phyloP scores from a whole-genome alignment of 2,888 invertebrate genomes.

The Endotricha flammealis region DNA sequence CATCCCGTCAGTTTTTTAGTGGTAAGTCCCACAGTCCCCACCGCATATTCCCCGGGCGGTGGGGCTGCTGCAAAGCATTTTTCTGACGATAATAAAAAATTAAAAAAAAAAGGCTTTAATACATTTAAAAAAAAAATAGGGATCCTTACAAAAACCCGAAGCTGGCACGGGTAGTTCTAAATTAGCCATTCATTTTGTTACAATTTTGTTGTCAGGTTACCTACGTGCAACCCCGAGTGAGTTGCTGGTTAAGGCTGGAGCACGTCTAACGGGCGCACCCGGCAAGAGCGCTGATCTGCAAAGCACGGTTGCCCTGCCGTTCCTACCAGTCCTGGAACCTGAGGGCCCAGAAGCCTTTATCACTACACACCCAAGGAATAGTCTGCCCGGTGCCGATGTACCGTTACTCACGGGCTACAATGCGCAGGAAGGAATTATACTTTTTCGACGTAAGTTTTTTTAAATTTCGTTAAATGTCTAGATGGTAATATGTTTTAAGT shows the following conservation, averaged over 20 bases:
- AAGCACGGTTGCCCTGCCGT: conserved; percentile 79
- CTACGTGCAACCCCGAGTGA: conserved; percentile 79
- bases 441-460: conserved; percentile 73
- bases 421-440: conserved; percentile 81
- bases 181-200: too few species aligned
- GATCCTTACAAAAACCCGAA: too few species aligned
- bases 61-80: too few species aligned
- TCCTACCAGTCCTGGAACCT: conserved; percentile 76
- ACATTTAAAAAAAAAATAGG: too few species aligned
- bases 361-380: conserved; percentile 64
- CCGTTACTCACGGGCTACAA: conserved; percentile 82
- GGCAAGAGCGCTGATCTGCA: conserved; percentile 64
- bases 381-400: conserved; percentile 73
- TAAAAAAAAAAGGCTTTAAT: too few species aligned
- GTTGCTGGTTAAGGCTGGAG: conserved; percentile 77
- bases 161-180: too few species aligned
- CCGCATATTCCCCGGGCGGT: too few species aligned
- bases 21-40: too few species aligned
- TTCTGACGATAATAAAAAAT: too few species aligned
- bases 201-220: conserved; percentile 63
- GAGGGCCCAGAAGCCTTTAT: conserved; percentile 67
- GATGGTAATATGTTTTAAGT: conserved; percentile 1
- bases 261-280: conserved; percentile 65
- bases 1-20: too few species aligned
- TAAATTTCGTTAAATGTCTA: not conserved